Evolutionary conservation across 2,797 vertebrate species (phyloP), one percentile per base, ranked within the genome.

Genomic region (Loris lydekkerianus): DNA sequence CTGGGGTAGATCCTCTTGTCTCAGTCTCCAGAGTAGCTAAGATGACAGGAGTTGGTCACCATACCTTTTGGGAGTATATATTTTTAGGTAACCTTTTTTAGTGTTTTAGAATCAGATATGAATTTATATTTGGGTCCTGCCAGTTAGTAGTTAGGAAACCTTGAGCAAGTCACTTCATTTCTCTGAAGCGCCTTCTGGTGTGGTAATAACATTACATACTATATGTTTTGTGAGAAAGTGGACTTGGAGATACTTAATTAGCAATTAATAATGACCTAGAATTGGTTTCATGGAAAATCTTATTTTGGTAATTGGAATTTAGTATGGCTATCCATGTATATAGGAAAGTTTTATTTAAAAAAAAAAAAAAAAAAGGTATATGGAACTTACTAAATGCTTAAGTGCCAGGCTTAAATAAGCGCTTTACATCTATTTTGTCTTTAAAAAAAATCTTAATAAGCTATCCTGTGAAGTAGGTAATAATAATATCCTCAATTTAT

Each of bases 211-310:
- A 69, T 67, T 67, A 67, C 9, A 69, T 69, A 15, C 49, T 53
- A 53, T 93, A 27, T 78, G 23, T 96, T 93, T 78, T 78, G 40
- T 87, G 34, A 77, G 88, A 84, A 93, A 84, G 76, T 21, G 31
- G 70, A 84, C 18, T 89, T 91, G 77, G 29, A 77, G 37, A 53
- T 94, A 72, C 8, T 61, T 46, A 77, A 93, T 94, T 89, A 49
- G 43, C n/a, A 77, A 9, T 77, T 65, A 90, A 18, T 56, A 90
- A n/a, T 85, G 25, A 77, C n/a, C 13, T 73, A 61, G 29, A 72
- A 53, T 92, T 96, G 75, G 53, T 73, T 94, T 86, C 49, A 86
- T 86, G 82, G 65, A 93, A 81, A 84, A 72, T 91, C n/a, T 72
- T 89, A 53, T 78, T 90, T 75, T 81, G 27, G 25, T 90, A 89